These are phyloP conservation scores for Girardinichthys multiradiatus DNA, from an alignment of 2,113 vertebrate genomes.

Conservation along the genomic window DNA sequence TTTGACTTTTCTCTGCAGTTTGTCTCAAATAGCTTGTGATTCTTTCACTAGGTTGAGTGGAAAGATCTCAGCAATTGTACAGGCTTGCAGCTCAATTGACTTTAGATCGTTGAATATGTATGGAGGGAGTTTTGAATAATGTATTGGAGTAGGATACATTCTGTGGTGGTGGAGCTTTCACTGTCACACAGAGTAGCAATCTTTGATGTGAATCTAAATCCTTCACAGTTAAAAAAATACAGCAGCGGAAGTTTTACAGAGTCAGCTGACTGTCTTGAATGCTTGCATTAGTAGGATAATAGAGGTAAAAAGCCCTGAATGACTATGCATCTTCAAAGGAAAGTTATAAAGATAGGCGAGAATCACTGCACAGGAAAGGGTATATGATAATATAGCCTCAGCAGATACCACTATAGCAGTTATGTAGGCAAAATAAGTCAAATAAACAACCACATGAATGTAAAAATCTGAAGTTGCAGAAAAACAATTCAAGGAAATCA, in stretches of 20 bases:
- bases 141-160: slow-evolving; percentile 51
- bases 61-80: slow-evolving; percentile 42
- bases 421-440: not conserved
- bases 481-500: not conserved
- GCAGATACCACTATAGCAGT: not conserved
- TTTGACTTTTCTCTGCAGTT: slow-evolving; percentile 31
- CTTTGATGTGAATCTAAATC: slow-evolving; percentile 69
- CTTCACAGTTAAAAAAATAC: slow-evolving; percentile 27
- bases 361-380: not conserved
- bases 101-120: slow-evolving; percentile 63
- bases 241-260: slow-evolving; percentile 41
- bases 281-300: slow-evolving; percentile 43
- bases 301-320: slow-evolving; percentile 39
- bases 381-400: not conserved
- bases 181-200: slow-evolving; percentile 35
- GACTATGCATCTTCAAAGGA: not conserved
- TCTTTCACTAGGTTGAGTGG: slow-evolving; percentile 39
- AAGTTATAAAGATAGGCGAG: not conserved
- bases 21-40: slow-evolving; percentile 7
- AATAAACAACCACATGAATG: not conserved
- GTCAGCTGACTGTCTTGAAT: slow-evolving; percentile 43
- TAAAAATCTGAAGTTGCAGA: not conserved
- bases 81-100: slow-evolving; percentile 58
- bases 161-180: slow-evolving; percentile 32
- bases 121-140: slow-evolving; percentile 65